These are phyloP conservation scores for Hypselothyrea guttata DNA, from an alignment of 2,888 invertebrate genomes.

Conservation along the genomic window DNA sequence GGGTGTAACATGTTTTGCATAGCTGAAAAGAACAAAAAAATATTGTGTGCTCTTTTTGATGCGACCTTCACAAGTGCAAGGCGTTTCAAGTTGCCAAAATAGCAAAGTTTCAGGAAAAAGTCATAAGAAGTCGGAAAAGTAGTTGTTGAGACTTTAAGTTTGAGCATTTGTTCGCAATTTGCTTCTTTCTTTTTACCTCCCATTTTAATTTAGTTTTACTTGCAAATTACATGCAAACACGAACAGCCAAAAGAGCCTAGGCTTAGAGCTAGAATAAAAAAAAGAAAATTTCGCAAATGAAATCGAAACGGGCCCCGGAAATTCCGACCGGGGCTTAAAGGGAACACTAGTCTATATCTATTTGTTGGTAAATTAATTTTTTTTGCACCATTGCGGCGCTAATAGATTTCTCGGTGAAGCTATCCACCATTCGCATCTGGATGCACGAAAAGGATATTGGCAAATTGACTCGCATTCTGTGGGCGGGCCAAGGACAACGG, in stretches of 20 bases:
- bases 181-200: constrained; percentile 43
- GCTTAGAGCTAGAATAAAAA: constrained; percentile 10
- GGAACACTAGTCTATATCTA: background rate
- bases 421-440: constrained; percentile 97
- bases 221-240: constrained; percentile 77
- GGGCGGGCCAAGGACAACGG: constrained; percentile 94
- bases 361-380: constrained; percentile 37
- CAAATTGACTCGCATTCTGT: constrained; percentile 92
- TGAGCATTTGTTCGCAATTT: constrained; percentile 54
- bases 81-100: constrained; percentile 29
- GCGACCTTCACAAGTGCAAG: constrained; percentile 41
- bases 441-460: constrained; percentile 95
- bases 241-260: constrained; percentile 41
- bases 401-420: constrained; percentile 89
- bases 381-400: constrained; percentile 33
- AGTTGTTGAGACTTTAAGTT: constrained; percentile 56
- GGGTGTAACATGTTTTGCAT: constrained; percentile 28
- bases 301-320: constrained; percentile 13
- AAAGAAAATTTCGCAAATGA: constrained; percentile 19
- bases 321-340: constrained; percentile 5
- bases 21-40: too few relatives aligned
- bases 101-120: constrained; percentile 1
- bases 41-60: background rate
- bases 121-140: constrained; percentile 16
- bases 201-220: constrained; percentile 65